Base-by-base conservation (phyloP, 2,888 invertebrate genomes). In the Helicoverpa assulta region DNA sequence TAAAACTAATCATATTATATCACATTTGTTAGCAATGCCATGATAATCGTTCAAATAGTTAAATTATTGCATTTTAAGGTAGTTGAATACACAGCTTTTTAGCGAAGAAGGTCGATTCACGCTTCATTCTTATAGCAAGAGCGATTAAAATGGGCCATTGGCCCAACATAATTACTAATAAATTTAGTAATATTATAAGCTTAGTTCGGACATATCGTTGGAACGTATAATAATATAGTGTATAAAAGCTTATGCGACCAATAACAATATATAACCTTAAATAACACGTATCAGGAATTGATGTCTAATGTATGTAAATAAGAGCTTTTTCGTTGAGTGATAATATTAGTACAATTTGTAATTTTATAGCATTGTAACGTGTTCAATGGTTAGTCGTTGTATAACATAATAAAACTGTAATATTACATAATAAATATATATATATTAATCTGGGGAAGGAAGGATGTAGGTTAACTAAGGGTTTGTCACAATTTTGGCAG, bases 261-360 rank as follows among this genome's bases (percentile, higher is more conserved):
- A 73, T 76, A 65, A 43, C 62, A 73, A 52, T 47, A 56, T 57
- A 50, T 19, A 19, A 75, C 70, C 43, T 76, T 61, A 10, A 58
- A 37, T 77, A 65, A 69, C 53, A 68, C 40, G 67, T 79, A 73
- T 67, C 54, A 68, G 75, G 70, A 75, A 78, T 80, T 75, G 75
- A 70, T 71, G 63, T 67, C 4, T 62, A 58, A 68, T 72, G 33
- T 78, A 56, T 72, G 43, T 73, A 73, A 72, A 65, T 73, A 71
- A 29, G 19, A 54, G 43, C 26, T 67, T 74, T 68, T 72, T 72
- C 52, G 61, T 78, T 74, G 67, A 69, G 81, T 83, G 80, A 81
- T 80, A 65, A 73, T 71, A 71, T 74, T 81, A 82, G 85, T 86
- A 86, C 85, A 85, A 86, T 85, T 82, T 81, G 73, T 81, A 82